phyloP scores from a whole-genome alignment of 2,113 vertebrate species.

The Lamprologus tigripictilis region DNA sequence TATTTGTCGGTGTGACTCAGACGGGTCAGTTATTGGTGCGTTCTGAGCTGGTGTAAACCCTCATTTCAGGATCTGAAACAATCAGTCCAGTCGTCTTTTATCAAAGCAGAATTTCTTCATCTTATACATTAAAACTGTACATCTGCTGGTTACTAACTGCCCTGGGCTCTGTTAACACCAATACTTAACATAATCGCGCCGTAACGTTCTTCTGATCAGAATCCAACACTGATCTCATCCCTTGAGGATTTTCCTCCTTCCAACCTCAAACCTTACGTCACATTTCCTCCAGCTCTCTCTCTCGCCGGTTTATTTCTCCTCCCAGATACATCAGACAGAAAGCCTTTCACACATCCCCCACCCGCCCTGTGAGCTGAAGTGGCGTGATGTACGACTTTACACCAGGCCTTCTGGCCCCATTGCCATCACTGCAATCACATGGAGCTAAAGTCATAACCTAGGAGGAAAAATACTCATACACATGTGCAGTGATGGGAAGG shows the following conservation, averaged over 20 bases:
- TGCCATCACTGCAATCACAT: not conserved
- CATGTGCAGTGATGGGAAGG: not conserved
- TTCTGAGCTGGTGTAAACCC: not conserved
- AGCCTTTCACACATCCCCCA: not conserved
- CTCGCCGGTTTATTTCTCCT: not conserved
- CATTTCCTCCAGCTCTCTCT: not conserved
- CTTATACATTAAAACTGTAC: conserved; percentile 17
- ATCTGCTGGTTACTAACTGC: conserved; percentile 24
- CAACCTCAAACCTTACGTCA: not conserved
- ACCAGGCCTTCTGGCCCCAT: not conserved
- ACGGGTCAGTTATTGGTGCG: not conserved
- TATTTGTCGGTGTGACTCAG: not conserved
- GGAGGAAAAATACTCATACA: not conserved
- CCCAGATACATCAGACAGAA: not conserved
- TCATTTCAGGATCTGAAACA: not conserved
- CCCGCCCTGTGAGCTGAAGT: not conserved
- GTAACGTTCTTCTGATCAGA: conserved; percentile 41
- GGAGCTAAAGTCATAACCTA: not conserved
- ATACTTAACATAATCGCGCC: conserved; percentile 22
- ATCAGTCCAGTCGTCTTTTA: not conserved
- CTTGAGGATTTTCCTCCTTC: not conserved
- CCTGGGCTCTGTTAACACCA: conserved; percentile 20
- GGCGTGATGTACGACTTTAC: conserved; percentile 14
- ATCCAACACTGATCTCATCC: conserved; percentile 39
- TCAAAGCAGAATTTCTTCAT: not conserved